Evolutionary conservation across 92 coral and sea anemone species (phyloP), one percentile per base, ranked within the genome.

Genomic region (Paramuricea clavata): DNA sequence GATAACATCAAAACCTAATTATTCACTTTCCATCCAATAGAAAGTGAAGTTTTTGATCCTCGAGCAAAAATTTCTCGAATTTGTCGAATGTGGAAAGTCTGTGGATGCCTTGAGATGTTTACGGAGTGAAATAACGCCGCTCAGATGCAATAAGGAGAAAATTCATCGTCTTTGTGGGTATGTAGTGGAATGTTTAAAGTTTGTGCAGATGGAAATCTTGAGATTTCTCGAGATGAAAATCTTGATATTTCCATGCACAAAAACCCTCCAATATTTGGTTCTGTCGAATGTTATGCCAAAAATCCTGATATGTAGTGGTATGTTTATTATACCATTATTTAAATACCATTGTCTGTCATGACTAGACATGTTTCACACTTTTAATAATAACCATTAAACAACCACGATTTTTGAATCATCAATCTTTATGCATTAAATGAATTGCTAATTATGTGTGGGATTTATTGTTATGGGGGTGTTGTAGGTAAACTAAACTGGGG

Each of bases 111-210:
- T 96, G 43, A 93, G 93, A 67, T 96, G 99, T 86, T 83, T 96
- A 43, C 92, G 99, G 76, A 96, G 93, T 59, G 99, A 96, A 49
- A 82, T 96, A 60, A 92, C 98, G n/a, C 99, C 99, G 16, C 88
- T 96, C 69, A 94, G 85, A 87, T 93, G 92, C 67, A 96, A 94
- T 90, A 93, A 92, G 73, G 94, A 96, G 56, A 86, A 96, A 35
- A 91, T 96, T 9, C 99, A 96, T 87, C 94, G 93, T 19, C 94
- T 96, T 33, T 91, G 95, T 94, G 99, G 99, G 99, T 96, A 81
- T 82, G 98, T 89, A 31, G 11, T 32, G 50, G 67, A 3, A 57
- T 57, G 12, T 57, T 3, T 26, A n/a, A n/a, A n/a, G n/a, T n/a
- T n/a, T n/a, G n/a, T n/a, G n/a, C n/a, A n/a, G n/a, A n/a, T n/a